A percentile compares a stretch with the other conserved stretches of the same genome.
These are phyloP conservation scores for Volucella bombylans DNA, from an alignment of 2,888 invertebrate species.

Conservation along the genomic window DNA sequence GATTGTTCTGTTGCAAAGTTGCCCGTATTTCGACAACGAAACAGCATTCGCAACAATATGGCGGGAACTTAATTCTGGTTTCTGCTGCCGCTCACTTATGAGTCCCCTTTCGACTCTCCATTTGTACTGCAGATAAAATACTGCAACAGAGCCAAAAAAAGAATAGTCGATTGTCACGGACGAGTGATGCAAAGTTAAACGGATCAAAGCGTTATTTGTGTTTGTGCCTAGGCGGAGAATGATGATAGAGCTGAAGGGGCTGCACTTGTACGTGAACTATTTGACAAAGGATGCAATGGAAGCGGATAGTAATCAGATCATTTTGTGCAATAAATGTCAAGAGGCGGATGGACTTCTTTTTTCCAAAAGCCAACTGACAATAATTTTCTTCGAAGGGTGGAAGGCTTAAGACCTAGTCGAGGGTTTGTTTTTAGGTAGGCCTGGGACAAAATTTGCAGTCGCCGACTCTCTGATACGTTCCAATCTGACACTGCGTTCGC, in stretches of 20 bases:
- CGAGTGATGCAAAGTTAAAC: constrained; percentile 64
- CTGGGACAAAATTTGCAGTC: too few species aligned
- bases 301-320: too few species aligned
- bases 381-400: too few species aligned
- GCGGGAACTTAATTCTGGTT: neutral
- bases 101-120: neutral
- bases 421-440: too few species aligned
- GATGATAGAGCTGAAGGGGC: neutral
- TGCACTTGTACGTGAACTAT: constrained; percentile 2
- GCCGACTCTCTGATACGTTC: too few species aligned
- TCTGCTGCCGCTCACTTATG: neutral
- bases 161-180: constrained; percentile 59
- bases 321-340: too few species aligned
- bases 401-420: too few species aligned
- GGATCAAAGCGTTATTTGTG: constrained; percentile 57
- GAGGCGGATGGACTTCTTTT: too few species aligned
- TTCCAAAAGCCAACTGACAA: too few species aligned
- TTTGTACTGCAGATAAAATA: constrained; percentile 56
- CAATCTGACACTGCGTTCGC: too few species aligned
- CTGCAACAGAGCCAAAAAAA: constrained; percentile 40
- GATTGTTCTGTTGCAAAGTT: constrained; percentile 59
- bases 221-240: constrained; percentile 29
- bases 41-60: neutral
- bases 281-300: neutral
- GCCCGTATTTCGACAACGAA: constrained; percentile 10